Percentiles rank a stretch among this genome's conserved stretches.
Conservation (phyloP, 2,888 invertebrate species). For the Cantharis nigra region DNA sequence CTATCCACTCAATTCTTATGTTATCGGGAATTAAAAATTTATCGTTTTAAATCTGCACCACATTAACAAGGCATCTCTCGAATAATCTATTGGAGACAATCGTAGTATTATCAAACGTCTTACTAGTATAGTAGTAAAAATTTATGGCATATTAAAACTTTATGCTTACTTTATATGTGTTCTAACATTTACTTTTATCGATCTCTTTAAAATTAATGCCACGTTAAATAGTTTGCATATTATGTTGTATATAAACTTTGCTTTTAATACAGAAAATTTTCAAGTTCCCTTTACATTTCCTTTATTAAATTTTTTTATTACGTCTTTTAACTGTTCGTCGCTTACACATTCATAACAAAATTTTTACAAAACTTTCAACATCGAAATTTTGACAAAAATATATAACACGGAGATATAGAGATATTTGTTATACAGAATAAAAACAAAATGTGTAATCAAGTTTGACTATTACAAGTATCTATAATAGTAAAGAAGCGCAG, state of each 20-base stretch:
- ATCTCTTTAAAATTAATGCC: conserved; percentile 2
- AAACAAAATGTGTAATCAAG: conserved; percentile 17
- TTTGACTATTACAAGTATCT: conserved; percentile 17
- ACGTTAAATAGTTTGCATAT: conserved; percentile 1
- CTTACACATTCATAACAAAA: background rate
- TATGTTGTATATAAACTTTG: background rate
- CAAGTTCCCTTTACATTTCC: background rate
- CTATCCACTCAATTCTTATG: background rate
- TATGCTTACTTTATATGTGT: conserved; percentile 1
- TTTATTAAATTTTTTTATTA: background rate
- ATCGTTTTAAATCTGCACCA: background rate
- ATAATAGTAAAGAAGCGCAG: conserved; percentile 46
- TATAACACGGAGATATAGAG: background rate
- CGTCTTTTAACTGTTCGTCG: background rate
- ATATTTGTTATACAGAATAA: background rate
- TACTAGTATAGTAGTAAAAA: background rate
- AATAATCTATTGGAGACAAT: background rate
- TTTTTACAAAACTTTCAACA: background rate
- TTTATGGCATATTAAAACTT: background rate
- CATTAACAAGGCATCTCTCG: background rate
- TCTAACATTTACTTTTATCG: background rate
- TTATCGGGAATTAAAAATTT: background rate
- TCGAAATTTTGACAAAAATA: background rate
- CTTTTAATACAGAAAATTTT: background rate
- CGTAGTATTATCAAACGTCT: background rate